These are phyloP conservation scores for Diplodus sargus DNA, from an alignment of 2,797 vertebrate genomes.

Conservation along the genomic window DNA sequence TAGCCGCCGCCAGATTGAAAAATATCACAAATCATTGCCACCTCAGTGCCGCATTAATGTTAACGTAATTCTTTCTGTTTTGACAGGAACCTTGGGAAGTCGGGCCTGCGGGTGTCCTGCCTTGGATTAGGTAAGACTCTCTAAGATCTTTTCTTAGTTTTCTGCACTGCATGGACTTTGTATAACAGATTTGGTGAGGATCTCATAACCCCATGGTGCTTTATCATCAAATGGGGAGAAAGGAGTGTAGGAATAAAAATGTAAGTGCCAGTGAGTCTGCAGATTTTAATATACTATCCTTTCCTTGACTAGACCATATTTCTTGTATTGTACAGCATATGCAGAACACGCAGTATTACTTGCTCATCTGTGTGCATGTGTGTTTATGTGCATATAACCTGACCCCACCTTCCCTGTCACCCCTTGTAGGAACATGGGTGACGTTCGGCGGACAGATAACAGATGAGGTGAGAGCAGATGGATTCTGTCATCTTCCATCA, in stretches of 20 bases:
- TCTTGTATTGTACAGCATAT: slow-evolving; percentile 16
- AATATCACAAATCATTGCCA: slow-evolving; percentile 55
- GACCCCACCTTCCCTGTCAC: slow-evolving; percentile 41
- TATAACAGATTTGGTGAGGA: slow-evolving; percentile 13
- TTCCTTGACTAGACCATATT: background rate
- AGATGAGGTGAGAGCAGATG: slow-evolving; percentile 91
- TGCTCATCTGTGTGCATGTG: slow-evolving; percentile 14
- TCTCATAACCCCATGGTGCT: background rate
- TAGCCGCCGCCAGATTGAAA: slow-evolving; percentile 6
- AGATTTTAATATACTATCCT: slow-evolving; percentile 8
- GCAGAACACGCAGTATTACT: background rate
- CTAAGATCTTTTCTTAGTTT: slow-evolving; percentile 24
- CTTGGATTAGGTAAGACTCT: slow-evolving; percentile 92
- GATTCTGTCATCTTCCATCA: slow-evolving; percentile 61
- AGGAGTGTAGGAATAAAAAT: background rate
- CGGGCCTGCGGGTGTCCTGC: slow-evolving; percentile 96
- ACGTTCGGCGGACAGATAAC: slow-evolving; percentile 99
- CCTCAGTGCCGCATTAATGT: slow-evolving; percentile 45
- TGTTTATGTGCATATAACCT: slow-evolving; percentile 47
- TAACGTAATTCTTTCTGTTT: slow-evolving; percentile 71
- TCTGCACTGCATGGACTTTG: slow-evolving; percentile 15
- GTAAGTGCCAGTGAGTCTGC: slow-evolving; percentile 8
- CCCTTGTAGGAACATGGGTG: slow-evolving; percentile 94
- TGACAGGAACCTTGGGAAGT: slow-evolving; percentile 98
- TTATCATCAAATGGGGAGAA: slow-evolving; percentile 4